Evolutionary conservation across 2,797 vertebrate genomes (phyloP), one percentile per base, ranked within the genome.

Genomic region (Glossophaga mutica): DNA sequence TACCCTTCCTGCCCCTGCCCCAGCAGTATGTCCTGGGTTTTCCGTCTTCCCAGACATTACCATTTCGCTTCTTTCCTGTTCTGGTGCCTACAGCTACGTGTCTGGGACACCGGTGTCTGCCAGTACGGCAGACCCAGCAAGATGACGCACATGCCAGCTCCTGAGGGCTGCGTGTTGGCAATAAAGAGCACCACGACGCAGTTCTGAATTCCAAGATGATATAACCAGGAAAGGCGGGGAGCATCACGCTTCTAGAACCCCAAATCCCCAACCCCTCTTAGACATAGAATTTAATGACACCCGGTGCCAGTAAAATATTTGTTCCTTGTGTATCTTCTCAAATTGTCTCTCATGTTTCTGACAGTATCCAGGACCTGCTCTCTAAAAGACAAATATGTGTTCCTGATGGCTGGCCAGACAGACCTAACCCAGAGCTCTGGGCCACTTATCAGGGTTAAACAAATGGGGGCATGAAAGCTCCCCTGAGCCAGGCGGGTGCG

Each of bases 191-290:
- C 32, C 67, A 94, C 68, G 83, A 96, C 96, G 90, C 50, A 81
- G 87, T 34, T 95, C 70, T 92, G 94, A 97, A 94, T 86, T 34
- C 29, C 52, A 92, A 79, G 71, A 26, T 83, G 78, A 91, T 24
- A 42, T 9, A 52, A 57, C 29, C 6, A 62, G 57, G 71, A 76
- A 34, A 74, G 7, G 3, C n/a, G 65, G 44, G 67, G 32, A n/a
- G 50, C 19, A 39, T 32, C 7, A 5, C 22, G 42, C 62, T 57
- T 46, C 26, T 0, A 50, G 81, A 94, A 81, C 6, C 55, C 52
- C 62, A 46, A 46, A 37, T 22, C 48, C 71, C 73, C 46, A 62
- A 9, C 16, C 34, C 39, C 32, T 79, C 46, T 76, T 14, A n/a
- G 52, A 39, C 1, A 7, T 14, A 42, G 86, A 55, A 84, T 52